Evolutionary conservation across 2,113 vertebrate species (phyloP).

Genomic region (Pluvianellus socialis): DNA sequence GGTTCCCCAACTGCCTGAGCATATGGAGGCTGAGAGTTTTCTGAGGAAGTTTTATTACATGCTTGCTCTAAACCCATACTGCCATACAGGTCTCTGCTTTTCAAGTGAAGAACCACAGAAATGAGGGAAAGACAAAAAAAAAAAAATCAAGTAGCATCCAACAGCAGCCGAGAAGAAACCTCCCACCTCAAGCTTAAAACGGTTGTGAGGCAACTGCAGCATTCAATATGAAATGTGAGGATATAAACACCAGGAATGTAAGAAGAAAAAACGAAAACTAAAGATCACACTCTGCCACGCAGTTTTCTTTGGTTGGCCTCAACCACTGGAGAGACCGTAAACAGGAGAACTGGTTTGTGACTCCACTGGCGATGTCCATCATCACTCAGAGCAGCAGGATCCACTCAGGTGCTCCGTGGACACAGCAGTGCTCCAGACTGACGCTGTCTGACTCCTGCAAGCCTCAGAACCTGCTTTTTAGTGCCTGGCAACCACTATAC

Average conservation of each 20-base stretch:
- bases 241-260: not conserved
- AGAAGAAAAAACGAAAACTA: not conserved
- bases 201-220: not conserved
- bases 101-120: not conserved
- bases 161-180: not conserved
- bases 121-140: not conserved
- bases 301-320: not conserved
- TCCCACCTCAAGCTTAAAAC: not conserved
- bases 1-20: not conserved
- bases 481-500: not conserved
- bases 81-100: not conserved
- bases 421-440: not conserved
- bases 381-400: rapidly evolving
- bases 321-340: not conserved
- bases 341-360: not conserved
- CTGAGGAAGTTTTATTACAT: not conserved
- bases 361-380: not conserved
- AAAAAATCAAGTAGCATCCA: not conserved
- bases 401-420: not conserved
- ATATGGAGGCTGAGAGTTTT: rapidly evolving
- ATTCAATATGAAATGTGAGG: not conserved
- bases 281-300: not conserved
- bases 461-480: not conserved
- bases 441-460: not conserved
- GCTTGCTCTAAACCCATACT: not conserved